Evolutionary conservation across 2,113 vertebrate genomes (phyloP).

Genomic region (Paratilapia polleni): DNA sequence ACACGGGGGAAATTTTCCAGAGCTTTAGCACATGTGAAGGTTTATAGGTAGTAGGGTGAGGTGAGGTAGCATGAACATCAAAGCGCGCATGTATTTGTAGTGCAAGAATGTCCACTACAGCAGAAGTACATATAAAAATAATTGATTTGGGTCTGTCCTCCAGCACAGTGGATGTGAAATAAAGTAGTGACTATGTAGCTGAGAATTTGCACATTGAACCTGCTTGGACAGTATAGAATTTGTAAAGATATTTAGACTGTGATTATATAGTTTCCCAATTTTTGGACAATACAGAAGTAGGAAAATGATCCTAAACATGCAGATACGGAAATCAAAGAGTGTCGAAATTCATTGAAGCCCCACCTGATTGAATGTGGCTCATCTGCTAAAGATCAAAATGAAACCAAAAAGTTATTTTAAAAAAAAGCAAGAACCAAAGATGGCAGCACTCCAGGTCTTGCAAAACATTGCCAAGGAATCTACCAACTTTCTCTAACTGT

Average conservation of each 20-base stretch:
- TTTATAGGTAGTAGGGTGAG: background rate
- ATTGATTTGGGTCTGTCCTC: background rate
- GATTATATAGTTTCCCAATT: background rate
- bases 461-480: background rate
- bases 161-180: background rate
- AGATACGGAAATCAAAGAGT: background rate
- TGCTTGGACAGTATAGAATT: background rate
- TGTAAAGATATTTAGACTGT: background rate
- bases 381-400: background rate
- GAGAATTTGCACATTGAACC: background rate
- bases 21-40: slow-evolving; percentile 13
- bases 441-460: background rate
- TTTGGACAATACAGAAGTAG: background rate
- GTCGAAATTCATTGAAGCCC: background rate
- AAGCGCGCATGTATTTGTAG: background rate
- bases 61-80: background rate
- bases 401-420: background rate
- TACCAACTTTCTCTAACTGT: background rate
- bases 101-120: background rate
- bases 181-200: background rate
- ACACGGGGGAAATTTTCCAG: slow-evolving; percentile 11
- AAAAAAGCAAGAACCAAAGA: background rate
- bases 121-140: background rate
- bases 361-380: background rate
- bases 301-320: background rate